Evolutionary conservation across 1,140 invertebrate genomes (phyloP), one percentile per base, ranked within the genome.

Genomic region (Drosophila albomicans): DNA sequence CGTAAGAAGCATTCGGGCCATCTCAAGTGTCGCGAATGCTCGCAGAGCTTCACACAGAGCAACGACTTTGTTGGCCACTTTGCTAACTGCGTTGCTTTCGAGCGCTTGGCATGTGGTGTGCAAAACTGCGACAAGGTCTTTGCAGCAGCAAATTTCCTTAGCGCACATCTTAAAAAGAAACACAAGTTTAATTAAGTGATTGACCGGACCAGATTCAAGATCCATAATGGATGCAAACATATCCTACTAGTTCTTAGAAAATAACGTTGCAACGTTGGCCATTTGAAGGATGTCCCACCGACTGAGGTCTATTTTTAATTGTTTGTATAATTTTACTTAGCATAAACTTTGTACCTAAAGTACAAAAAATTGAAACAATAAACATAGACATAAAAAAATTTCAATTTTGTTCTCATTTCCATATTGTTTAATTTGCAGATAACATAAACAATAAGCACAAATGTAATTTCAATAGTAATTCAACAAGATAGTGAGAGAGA

Each of bases 1-100:
- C n/a, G 25, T 5, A 87, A 88, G 49, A 77, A 57, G n/a, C 82
- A 87, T 30, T 15, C 8, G 11, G 45, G 49, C 1, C 6, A 13
- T 3, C 54, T 87, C 0, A 20, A 51, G 1, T 87, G 82, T 15
- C 52, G 68, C 3, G 35, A 0, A 0, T 87, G 82, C 45, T 1
- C 32, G 2, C 2, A 5, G 0, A 20, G 1, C 13, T 74, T 45
- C 5, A 1, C 0, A 5, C 7, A 38, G 2, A 46, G 11, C 0
- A 78, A 38, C 8, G 49, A 72, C 8, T 87, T 80, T 11, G 32
- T 88, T 0, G 20, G 20, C 1, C 82, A 87, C 15, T 88, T 87
- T 20, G 46, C 8, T 1, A 45, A 48, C 13, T 85, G 81, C 63
- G 30, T 10, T 7, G 7, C 15, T 0, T 0, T 0, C 4, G 32